Evolutionary conservation across 2,888 invertebrate species (phyloP), one percentile per base, ranked within the genome.

Genomic region (Cataglyphis altisquamis): DNA sequence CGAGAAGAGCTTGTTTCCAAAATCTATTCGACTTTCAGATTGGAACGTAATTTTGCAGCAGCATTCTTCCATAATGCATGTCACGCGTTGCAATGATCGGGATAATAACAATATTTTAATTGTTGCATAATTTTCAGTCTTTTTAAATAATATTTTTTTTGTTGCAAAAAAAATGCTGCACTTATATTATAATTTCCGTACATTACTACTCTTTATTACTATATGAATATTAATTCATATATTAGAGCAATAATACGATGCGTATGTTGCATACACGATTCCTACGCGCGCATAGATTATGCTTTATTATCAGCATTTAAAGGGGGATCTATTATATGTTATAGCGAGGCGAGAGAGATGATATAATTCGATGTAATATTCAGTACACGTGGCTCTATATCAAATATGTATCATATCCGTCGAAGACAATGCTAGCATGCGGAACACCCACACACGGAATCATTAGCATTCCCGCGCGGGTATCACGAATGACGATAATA

Each of bases 1-100:
- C 39, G 45, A 73, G 66, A 2, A 57, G 68, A 57, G 68, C 68
- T 82, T 18, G 57, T 75, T 82, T 52, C 41, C 67, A 67, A 84
- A 84, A 75, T 82, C 74, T 55, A 82, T 84, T 68, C 55, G 68
- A 63, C 41, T 36, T 63, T 10, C 55, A 21, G 60, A 67, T 77
- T 68, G 52, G 62, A 83, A 66, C 36, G 55, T 55, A 39, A 78
- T 78, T 63, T 68, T 21, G 39, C 29, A 29, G 36, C 36, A 55
- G 21, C 52, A 36, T 57, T 66, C 25, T 18, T 5, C 25, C 66
- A 39, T 63, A 73, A 68, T 41, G 12, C 52, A 63, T 63, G 64
- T 63, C 73, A 18, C 39, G 73, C 15, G 3, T 36, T 41, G 39
- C 73, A 25, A 21, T 45, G 29, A 10, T 21, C 41, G 10, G 39